These are phyloP conservation scores for Petromus typicus DNA, from an alignment of 2,113 vertebrate species.

Conservation along the genomic window DNA sequence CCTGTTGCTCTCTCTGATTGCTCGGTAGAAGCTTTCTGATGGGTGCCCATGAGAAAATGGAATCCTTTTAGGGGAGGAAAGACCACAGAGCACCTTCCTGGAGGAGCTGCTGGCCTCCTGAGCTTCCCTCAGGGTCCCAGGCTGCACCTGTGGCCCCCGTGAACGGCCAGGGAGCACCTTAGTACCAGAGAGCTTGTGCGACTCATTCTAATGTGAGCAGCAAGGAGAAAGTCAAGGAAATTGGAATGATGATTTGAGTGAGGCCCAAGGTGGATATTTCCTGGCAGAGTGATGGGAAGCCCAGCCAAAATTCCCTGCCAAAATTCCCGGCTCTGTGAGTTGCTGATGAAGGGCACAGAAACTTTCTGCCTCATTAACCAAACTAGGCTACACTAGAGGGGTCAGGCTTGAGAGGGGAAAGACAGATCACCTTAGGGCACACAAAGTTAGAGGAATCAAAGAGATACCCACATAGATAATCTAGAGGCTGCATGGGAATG, in stretches of 20 bases:
- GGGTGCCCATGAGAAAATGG: not conserved
- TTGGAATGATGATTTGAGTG: conserved; percentile 47
- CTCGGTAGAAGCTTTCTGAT: not conserved
- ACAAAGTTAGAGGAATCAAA: not conserved
- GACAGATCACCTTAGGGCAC: not conserved
- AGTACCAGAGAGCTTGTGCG: not conserved
- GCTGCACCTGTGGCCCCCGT: not conserved
- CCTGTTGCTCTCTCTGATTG: not conserved
- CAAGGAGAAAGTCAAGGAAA: conserved; percentile 71
- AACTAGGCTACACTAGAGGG: not conserved
- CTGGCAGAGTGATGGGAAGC: conserved; percentile 64
- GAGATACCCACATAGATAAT: not conserved
- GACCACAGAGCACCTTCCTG: not conserved
- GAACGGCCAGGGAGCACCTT: not conserved
- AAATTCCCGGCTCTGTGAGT: conserved; percentile 54
- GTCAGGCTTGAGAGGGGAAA: not conserved
- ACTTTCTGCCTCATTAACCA: conserved; percentile 58
- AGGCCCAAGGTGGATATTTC: conserved; percentile 63
- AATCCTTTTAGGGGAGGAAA: not conserved
- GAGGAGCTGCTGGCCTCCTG: not conserved
- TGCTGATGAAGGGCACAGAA: conserved; percentile 50
- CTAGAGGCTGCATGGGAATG: not conserved
- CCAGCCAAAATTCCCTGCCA: conserved; percentile 60
- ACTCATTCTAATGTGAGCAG: conserved; percentile 47
- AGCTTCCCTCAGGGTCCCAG: not conserved